These are phyloP conservation scores for Pristionchus mayeri DNA, from an alignment of 2,888 invertebrate genomes.

Conservation along the genomic window DNA sequence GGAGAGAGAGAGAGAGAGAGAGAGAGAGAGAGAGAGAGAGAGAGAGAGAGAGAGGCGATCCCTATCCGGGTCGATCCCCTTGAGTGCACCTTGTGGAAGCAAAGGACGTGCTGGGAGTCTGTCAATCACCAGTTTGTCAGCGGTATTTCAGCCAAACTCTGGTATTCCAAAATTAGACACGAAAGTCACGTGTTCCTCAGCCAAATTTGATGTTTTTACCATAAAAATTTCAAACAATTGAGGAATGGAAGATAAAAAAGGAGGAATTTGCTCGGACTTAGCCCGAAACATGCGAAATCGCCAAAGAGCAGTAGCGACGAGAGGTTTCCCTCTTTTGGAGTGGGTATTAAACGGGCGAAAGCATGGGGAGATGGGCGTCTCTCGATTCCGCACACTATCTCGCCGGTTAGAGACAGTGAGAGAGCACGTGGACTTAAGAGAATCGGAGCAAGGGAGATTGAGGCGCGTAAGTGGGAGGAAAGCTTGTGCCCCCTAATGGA, in stretches of 20 bases:
- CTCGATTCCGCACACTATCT: neutral
- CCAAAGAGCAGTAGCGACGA: neutral
- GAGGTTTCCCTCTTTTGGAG: constrained; percentile 26
- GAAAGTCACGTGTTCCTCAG: too few species aligned
- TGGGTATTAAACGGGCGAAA: constrained; percentile 39
- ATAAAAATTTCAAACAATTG: too few species aligned
- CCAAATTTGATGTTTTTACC: too few species aligned
- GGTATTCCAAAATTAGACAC: too few species aligned
- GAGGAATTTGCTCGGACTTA: neutral
- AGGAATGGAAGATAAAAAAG: too few species aligned
- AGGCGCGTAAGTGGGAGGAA: constrained; percentile 38
- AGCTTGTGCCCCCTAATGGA: neutral
- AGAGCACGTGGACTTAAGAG: neutral
- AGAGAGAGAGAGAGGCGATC: neutral
- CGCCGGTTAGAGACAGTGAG: neutral
- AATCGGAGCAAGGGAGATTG: neutral
- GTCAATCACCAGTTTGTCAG: too few species aligned
- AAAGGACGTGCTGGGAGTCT: neutral
- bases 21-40: neutral
- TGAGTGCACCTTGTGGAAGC: neutral
- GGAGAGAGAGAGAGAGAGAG: neutral
- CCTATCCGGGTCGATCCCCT: constrained; percentile 34
- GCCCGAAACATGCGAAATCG: constrained; percentile 10
- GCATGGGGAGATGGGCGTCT: too few species aligned
- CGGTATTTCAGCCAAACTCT: too few species aligned